Percentiles rank a stretch among this genome's conserved stretches.
These are phyloP conservation scores for Cetoscarus ocellatus DNA, from an alignment of 2,797 vertebrate genomes.

Conservation along the genomic window DNA sequence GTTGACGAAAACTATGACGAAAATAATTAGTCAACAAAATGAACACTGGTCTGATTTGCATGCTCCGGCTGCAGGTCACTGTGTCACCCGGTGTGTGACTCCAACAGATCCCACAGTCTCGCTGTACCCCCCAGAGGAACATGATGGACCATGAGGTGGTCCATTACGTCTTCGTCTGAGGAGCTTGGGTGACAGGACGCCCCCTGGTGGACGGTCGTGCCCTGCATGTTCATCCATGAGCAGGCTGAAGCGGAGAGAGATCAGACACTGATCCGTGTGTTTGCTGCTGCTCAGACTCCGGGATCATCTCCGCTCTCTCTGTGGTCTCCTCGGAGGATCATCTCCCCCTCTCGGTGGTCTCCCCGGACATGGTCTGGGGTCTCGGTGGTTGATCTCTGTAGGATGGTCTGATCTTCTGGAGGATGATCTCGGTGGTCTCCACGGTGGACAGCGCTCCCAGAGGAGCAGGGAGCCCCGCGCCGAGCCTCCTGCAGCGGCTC, in stretches of 20 bases:
- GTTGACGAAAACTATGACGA: too few relatives aligned
- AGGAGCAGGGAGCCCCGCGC: slow-evolving; percentile 84
- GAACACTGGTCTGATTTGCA: too few relatives aligned
- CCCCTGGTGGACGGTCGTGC: neutral
- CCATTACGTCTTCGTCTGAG: neutral
- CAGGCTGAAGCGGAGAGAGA: neutral
- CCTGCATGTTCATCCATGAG: neutral
- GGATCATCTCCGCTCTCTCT: neutral
- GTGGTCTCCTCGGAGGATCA: slow-evolving; percentile 24
- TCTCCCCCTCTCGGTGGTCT: too few relatives aligned
- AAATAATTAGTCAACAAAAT: too few relatives aligned
- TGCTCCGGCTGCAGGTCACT: too few relatives aligned
- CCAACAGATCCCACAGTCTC: too few relatives aligned
- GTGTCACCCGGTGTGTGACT: too few relatives aligned
- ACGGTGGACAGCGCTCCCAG: slow-evolving; percentile 91
- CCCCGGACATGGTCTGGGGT: too few relatives aligned
- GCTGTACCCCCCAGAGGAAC: too few relatives aligned
- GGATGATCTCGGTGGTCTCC: slow-evolving; percentile 92
- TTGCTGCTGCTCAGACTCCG: slow-evolving; percentile 1
- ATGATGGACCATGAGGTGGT: neutral
- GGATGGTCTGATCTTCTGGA: slow-evolving; percentile 83
- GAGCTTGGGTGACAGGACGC: neutral
- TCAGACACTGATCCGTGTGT: neutral
- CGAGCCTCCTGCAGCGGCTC: slow-evolving; percentile 87
- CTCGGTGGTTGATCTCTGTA: slow-evolving; percentile 37